phyloP scores from a whole-genome alignment of 2,888 invertebrate species.

The Polietes domitor region DNA sequence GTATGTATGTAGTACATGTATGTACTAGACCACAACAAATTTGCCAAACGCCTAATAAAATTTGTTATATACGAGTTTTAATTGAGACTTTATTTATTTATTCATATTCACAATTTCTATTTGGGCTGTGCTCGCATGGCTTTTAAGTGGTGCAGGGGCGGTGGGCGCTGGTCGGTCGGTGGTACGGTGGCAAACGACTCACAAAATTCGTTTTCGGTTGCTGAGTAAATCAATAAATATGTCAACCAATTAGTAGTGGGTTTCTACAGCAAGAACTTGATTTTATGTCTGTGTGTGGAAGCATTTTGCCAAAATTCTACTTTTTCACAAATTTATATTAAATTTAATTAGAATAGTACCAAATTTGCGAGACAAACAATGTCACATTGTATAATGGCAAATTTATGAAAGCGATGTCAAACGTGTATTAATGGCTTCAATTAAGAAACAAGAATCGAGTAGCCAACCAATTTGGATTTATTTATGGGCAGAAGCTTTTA shows the following conservation, averaged over 20 bases:
- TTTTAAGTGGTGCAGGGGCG: background rate
- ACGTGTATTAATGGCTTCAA: no score
- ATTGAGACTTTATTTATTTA: slow-evolving; percentile 62
- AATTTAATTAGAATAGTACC: slow-evolving; percentile 10
- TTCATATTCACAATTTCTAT: slow-evolving; percentile 39
- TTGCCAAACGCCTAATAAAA: slow-evolving; percentile 64
- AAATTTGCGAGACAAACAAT: slow-evolving; percentile 9
- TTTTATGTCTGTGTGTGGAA: background rate
- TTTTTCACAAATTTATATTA: background rate
- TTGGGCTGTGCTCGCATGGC: background rate
- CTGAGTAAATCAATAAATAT: slow-evolving; percentile 15
- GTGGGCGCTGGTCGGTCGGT: no score
- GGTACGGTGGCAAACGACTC: background rate
- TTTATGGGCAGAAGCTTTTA: no score
- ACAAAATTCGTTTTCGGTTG: background rate
- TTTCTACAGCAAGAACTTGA: slow-evolving; percentile 11
- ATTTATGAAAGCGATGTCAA: background rate
- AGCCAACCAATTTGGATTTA: no score
- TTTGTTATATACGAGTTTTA: slow-evolving; percentile 57
- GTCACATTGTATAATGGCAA: background rate
- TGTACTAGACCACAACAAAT: slow-evolving; percentile 33
- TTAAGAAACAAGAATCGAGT: no score
- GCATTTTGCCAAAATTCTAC: background rate
- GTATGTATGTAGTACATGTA: no score
- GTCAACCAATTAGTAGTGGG: slow-evolving; percentile 11